A percentile compares a stretch with the other conserved stretches of the same genome.
Evolutionary conservation across 2,797 vertebrate genomes (phyloP).

Genomic region (Clamator glandarius): DNA sequence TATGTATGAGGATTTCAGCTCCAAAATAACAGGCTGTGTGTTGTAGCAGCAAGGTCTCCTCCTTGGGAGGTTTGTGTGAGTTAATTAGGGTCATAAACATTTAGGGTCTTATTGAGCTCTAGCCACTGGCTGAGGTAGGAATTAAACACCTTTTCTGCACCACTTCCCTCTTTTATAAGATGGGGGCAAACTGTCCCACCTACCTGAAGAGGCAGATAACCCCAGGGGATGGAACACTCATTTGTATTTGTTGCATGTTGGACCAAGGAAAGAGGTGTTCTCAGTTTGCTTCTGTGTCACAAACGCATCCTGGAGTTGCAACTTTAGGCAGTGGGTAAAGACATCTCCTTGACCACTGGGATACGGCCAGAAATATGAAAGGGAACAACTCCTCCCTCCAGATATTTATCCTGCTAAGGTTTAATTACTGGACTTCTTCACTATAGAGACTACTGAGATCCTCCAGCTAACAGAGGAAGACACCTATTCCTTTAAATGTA

Average conservation of each 20-base stretch:
- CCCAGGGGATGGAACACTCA: background rate
- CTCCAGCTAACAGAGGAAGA: background rate
- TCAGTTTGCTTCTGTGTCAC: background rate
- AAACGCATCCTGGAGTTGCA: fast-evolving
- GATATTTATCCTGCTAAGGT: background rate
- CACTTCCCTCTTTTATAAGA: background rate
- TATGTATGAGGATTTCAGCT: background rate
- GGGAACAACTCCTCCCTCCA: background rate
- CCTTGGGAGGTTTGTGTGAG: constrained; percentile 37
- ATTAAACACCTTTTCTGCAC: background rate
- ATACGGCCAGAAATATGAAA: background rate
- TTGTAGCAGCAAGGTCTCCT: background rate
- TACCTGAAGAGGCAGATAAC: fast-evolving
- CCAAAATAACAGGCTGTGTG: background rate
- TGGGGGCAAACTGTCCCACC: background rate
- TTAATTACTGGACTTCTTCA: fast-evolving
- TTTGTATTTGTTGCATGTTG: fast-evolving
- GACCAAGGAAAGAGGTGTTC: background rate
- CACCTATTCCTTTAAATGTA: background rate
- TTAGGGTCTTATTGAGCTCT: background rate
- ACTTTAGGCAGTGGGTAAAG: background rate
- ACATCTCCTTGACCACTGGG: background rate
- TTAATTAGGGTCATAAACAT: constrained; percentile 40
- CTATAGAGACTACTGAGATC: background rate
- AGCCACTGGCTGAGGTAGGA: background rate